Percentiles rank a stretch among this genome's conserved stretches.
Conservation (phyloP, 2,797 vertebrate species). For the Phalloptychus januarius region DNA sequence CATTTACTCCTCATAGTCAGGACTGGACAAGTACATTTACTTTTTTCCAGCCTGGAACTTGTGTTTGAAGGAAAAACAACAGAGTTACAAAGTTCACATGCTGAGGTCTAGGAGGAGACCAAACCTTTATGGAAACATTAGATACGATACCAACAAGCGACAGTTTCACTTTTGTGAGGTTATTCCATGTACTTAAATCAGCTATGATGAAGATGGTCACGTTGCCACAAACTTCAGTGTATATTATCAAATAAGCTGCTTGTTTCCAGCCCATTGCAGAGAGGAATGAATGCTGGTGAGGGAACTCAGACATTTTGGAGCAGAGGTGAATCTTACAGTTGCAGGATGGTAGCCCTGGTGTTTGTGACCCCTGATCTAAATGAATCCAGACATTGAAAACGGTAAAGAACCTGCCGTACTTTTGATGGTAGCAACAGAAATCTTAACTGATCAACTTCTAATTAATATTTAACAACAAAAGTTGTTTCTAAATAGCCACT, state of each 20-base stretch:
- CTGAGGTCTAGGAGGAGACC: background rate
- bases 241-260: too few relatives aligned
- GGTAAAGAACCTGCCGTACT: background rate
- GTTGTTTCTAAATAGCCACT: background rate
- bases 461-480: background rate
- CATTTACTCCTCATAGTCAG: background rate
- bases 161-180: background rate
- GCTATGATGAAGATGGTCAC: background rate
- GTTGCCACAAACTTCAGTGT: background rate
- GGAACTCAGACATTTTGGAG: too few relatives aligned
- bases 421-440: background rate
- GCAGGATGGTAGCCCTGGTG: too few relatives aligned
- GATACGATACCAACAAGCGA: background rate
- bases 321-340: too few relatives aligned
- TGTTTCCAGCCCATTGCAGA: too few relatives aligned
- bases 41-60: background rate
- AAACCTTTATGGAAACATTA: background rate
- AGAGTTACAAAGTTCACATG: background rate
- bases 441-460: background rate
- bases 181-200: background rate
- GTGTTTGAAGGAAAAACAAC: background rate
- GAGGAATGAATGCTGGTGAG: too few relatives aligned
- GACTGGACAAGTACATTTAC: background rate
- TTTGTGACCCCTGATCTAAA: too few relatives aligned
- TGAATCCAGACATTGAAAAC: background rate